These are phyloP conservation scores for Ptychoptera albimana DNA, from an alignment of 2,888 invertebrate genomes.

Conservation along the genomic window DNA sequence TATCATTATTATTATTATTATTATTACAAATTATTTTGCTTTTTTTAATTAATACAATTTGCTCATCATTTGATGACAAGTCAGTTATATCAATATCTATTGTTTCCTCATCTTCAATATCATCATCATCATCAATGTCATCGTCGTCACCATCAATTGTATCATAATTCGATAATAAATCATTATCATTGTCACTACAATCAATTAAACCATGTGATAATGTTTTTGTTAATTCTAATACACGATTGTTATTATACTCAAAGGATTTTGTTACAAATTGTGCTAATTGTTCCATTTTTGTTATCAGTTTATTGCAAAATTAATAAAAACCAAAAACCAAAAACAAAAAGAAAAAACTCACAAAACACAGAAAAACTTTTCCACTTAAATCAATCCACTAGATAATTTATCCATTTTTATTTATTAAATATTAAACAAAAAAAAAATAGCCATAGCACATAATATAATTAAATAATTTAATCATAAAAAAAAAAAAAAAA, in stretches of 20 bases:
- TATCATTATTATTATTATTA: too few relatives aligned
- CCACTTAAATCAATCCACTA: too few relatives aligned
- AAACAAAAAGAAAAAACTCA: too few relatives aligned
- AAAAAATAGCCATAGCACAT: too few relatives aligned
- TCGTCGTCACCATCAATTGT: conserved; percentile 3
- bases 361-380: too few relatives aligned
- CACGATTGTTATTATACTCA: conserved; percentile 38
- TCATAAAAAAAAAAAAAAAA: too few relatives aligned
- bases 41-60: background rate
- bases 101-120: conserved; percentile 27
- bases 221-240: conserved; percentile 21
- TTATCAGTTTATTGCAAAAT: conserved; percentile 9
- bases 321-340: background rate
- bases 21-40: too few relatives aligned
- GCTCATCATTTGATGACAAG: conserved; percentile 21
- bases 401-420: too few relatives aligned
- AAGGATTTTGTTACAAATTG: conserved; percentile 83
- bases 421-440: too few relatives aligned
- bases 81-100: conserved; percentile 31
- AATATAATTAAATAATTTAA: too few relatives aligned
- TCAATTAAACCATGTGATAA: background rate
- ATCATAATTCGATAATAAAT: conserved; percentile 2
- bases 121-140: conserved; percentile 8
- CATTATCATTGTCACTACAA: conserved; percentile 1
- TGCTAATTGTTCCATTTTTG: conserved; percentile 71